Base-by-base conservation (phyloP, 2,888 invertebrate species). In the Chymomyza fuscimana region DNA sequence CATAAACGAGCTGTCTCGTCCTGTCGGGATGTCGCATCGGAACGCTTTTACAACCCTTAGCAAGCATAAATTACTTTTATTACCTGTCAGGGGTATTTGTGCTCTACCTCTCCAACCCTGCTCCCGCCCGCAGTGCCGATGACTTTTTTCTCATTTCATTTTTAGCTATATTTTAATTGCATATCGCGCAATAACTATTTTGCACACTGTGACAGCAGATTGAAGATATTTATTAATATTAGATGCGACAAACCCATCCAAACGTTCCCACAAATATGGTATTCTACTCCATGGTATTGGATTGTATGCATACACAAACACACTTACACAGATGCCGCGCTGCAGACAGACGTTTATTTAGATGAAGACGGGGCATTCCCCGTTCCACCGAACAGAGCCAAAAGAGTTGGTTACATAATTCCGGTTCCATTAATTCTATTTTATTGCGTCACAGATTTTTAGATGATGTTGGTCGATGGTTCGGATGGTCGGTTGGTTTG, bases 31-130 rank as follows among this genome's bases (percentile, higher is more conserved):
- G 60, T 52, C 63, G 62, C 67, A 65, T 69, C 70, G 70, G 70
- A 69, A 65, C 74, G 76, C 87, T 70, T 77, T 87, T 85, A 78
- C 91, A 89, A 91, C 90, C 91, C 90, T 90, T 90, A 82, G 86
- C 75, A 81, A 77, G 83, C 90, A 90, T 90, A 90, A 90, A 91
- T 90, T 88, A 91, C 89, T 89, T 91, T 91, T 90, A 90, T 90
- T 90, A 90, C 91, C 90, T 90, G 90, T 90, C 90, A 90, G 85
- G 82, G 88, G 88, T 88, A 87, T 82, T 88, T 88, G 80, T 73
- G 77, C 75, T 72, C 72, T 69, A 64, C 56, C 63, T 36, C 52
- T 62, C 46, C 5, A 5, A 40, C 61, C 36, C 15, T 15, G 10
- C 61, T 52, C 62, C 62, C 32, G 60, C 54, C 25, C 64, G 25